Percentiles rank a stretch among this genome's conserved stretches.
phyloP scores from a whole-genome alignment of 2,888 invertebrate genomes.

The Chymomyza procnemis region DNA sequence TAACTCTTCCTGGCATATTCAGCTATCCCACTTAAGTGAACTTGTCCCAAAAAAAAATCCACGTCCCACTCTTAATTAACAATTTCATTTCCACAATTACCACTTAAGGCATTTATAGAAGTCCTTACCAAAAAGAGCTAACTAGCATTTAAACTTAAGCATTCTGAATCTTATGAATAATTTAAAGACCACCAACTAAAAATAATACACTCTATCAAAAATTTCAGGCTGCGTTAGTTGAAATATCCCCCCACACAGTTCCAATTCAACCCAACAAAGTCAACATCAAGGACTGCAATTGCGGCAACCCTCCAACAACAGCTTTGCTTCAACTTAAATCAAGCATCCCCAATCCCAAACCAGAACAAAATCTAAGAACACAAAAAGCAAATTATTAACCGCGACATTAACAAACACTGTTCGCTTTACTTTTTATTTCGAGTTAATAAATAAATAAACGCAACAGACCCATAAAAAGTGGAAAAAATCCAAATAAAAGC shows the following conservation, averaged over 20 bases:
- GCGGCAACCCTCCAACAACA: background rate
- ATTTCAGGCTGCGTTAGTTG: background rate
- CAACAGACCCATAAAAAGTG: background rate
- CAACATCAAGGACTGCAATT: background rate
- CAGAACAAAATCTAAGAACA: background rate
- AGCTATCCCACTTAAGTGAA: background rate
- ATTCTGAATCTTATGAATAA: background rate
- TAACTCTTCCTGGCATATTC: no score
- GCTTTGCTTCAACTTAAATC: background rate
- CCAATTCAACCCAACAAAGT: background rate
- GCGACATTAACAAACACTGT: constrained; percentile 54
- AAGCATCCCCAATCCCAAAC: background rate
- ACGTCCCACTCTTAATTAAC: background rate
- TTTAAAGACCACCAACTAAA: background rate
- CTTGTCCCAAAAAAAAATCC: background rate
- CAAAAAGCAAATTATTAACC: constrained; percentile 36
- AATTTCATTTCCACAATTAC: background rate
- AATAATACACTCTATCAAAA: background rate
- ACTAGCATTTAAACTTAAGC: background rate
- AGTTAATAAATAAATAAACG: background rate
- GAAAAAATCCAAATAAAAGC: background rate
- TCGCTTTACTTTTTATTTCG: background rate
- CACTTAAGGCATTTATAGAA: background rate
- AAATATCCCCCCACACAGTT: background rate
- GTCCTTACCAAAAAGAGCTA: background rate